phyloP scores from a whole-genome alignment of 2,113 vertebrate genomes.

The Eira barbara region DNA sequence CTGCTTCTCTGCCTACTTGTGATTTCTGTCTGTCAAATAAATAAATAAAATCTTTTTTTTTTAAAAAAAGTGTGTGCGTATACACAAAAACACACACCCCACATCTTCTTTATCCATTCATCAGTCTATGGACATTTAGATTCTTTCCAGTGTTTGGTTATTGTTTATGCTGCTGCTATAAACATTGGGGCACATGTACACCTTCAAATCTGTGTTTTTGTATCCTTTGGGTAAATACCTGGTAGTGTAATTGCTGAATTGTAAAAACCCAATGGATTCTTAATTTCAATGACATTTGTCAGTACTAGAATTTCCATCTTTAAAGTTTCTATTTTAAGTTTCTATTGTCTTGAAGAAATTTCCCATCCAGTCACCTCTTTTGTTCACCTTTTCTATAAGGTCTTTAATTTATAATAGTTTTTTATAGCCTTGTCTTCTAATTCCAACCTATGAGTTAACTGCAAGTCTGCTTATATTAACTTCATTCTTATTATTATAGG shows the following conservation, averaged over 20 bases:
- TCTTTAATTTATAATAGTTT: not conserved
- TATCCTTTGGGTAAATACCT: not conserved
- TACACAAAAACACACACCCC: no score
- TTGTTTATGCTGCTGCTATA: not conserved
- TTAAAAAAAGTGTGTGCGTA: no score
- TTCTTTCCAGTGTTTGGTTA: not conserved
- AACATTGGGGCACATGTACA: not conserved
- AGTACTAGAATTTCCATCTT: not conserved
- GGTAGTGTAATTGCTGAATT: not conserved
- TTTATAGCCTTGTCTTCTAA: not conserved
- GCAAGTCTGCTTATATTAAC: not conserved
- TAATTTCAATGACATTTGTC: not conserved
- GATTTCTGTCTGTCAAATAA: no score
- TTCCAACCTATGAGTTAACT: not conserved
- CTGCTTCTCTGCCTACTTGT: no score
- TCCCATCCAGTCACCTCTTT: not conserved
- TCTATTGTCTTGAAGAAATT: not conserved
- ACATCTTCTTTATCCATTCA: not conserved
- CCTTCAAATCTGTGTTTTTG: not conserved
- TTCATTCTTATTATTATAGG: not conserved
- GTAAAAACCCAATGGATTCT: not conserved
- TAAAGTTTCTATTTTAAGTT: not conserved
- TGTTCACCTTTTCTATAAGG: not conserved
- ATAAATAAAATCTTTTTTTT: no score
- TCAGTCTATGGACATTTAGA: not conserved